Base-by-base conservation (phyloP, 2,113 vertebrate species). In the Lamprotornis superbus region DNA sequence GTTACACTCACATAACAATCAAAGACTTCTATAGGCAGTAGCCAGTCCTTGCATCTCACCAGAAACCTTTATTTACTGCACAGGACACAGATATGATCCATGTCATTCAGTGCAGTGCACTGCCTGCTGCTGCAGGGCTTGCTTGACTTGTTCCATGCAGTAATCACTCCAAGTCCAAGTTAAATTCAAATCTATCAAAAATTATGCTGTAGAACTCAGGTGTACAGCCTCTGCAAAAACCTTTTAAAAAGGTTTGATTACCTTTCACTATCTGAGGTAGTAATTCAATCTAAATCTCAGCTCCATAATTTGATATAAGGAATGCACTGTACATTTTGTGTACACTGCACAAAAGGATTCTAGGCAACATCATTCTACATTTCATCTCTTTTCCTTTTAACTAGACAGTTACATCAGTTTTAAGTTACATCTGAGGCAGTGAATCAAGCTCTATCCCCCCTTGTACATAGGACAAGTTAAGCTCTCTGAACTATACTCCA, bases 401-500 rank as follows among this genome's bases (percentile, higher is more conserved):
- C 46, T 73, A 21, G 11, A 53, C 7, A 37, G 20, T 55, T 47
- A 25, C 6, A 89, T 39, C 39, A 33, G 21, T 56, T 95, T 86
- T 44, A 86, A 74, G n/a, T 37, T 64, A 90, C 25, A 73, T 3
- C 20, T 35, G 55, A 42, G 55, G 67, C 44, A 78, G 11, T 2
- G 1, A 70, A 63, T 59, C 33, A 81, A 80, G 15, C 47, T 25
- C 12, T 33, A 57, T 11, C 11, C 21, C 24, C 6, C 12, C 31
- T 8, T 7, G 7, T 10, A 55, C 19, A 28, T 1, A 1, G 4
- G 19, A 15, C 0, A 3, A 70, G 10, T 11, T 42, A 13, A 67
- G 11, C 28, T 57, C 18, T 37, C 67, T 63, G 18, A 87, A 57
- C 46, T 64, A 46, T 1, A 23, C 2, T 46, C 33, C 27, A 37